A percentile compares a stretch with the other conserved stretches of the same genome.
phyloP scores from a whole-genome alignment of 2,113 vertebrate genomes.

The Phoenicopterus ruber region DNA sequence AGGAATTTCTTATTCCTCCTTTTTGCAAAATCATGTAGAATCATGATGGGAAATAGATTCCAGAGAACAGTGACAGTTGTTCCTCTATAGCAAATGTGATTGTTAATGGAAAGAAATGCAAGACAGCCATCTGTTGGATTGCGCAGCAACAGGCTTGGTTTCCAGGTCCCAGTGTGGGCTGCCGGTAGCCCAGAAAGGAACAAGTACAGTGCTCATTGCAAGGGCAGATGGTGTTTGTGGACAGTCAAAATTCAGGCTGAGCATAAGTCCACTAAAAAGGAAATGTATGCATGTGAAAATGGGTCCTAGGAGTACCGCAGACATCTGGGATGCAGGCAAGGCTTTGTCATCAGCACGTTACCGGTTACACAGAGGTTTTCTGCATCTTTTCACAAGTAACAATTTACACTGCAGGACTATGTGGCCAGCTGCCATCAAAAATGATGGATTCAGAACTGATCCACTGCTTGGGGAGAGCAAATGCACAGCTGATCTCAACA shows the following conservation, averaged over 20 bases:
- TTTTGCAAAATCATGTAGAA: neutral
- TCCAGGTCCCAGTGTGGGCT: neutral
- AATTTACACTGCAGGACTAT: neutral
- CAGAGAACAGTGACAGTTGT: neutral
- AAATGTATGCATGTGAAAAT: neutral
- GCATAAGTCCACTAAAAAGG: neutral
- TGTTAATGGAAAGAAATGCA: slow-evolving; percentile 44
- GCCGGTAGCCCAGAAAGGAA: neutral
- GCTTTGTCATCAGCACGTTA: neutral
- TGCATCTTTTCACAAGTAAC: neutral
- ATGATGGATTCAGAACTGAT: neutral
- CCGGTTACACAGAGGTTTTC: neutral
- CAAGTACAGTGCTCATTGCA: accelerated
- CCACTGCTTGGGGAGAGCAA: neutral
- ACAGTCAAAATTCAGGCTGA: neutral
- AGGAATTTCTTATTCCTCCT: neutral
- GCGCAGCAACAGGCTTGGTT: neutral
- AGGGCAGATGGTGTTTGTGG: neutral
- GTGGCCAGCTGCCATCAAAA: neutral
- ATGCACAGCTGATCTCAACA: accelerated
- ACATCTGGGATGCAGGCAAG: neutral
- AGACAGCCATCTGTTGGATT: slow-evolving; percentile 69
- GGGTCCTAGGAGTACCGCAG: neutral
- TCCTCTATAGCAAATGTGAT: neutral
- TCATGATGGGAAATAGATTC: neutral